Evolutionary conservation across 2,888 invertebrate genomes (phyloP), one percentile per base, ranked within the genome.

Genomic region (Noctua fimbriata): DNA sequence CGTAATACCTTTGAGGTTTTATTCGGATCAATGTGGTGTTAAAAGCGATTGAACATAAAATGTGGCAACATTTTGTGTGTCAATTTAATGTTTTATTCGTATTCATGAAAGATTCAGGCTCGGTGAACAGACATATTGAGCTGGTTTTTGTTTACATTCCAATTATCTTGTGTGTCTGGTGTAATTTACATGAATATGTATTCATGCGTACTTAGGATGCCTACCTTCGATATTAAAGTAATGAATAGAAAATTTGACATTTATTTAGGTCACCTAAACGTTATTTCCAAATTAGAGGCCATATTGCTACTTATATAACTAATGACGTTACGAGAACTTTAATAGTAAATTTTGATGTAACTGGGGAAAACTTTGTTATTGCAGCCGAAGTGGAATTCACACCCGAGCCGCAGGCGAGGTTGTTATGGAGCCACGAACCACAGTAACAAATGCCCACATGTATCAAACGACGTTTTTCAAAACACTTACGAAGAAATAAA

Each of bases 11-110:
- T 69, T 69, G 70, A 65, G 77, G 71, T 82, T 66, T 75, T 36
- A 65, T 73, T 69, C 16, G 60, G 73, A 73, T 84, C 60, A 67
- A 69, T 71, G 65, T 24, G 63, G 70, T 66, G 41, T 82, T 81
- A 76, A 70, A 81, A 81, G 44, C 63, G 32, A 69, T 77, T 58
- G 66, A 82, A 82, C 66, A 41, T 77, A 76, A 76, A 83, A 77
- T 49, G 63, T 21, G 69, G 1, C 66, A 47, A 24, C 55, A 70
- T 76, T 76, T 81, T 69, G 52, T 58, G 16, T 36, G 71, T 36
- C 60, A 70, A 66, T 65, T 65, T 65, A 58, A 52, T 73, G 36
- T 73, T 84, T 58, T 49, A 73, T 84, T 55, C n/a, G 49, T 44
- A 79, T 84, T 73, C 72, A 84, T 79, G 41, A 58, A 58, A 72